These are phyloP conservation scores for Tetragnatha versicolor DNA, from an alignment of 1,140 invertebrate genomes.

Conservation along the genomic window DNA sequence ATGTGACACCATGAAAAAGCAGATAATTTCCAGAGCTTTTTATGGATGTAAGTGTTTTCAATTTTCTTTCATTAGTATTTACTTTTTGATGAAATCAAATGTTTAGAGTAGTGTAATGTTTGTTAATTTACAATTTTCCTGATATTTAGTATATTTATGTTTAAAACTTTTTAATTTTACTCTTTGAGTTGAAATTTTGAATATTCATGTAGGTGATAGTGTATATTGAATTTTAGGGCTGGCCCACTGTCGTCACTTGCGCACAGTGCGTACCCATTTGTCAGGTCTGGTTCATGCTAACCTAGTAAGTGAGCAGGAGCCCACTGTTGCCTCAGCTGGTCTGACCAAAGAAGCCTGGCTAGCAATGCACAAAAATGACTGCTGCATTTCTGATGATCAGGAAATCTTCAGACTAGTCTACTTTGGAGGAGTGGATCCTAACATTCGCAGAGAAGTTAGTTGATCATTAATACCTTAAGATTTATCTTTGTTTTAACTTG, in stretches of 20 bases:
- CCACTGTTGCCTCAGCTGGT: slow-evolving; percentile 66
- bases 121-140: not conserved
- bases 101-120: not conserved
- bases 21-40: slow-evolving; percentile 94
- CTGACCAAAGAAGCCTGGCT: slow-evolving; percentile 76
- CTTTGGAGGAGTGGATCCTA: slow-evolving; percentile 82
- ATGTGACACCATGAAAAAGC: slow-evolving; percentile 92
- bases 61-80: no score
- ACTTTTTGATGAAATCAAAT: not conserved
- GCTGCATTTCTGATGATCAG: slow-evolving; percentile 67
- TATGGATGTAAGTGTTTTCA: slow-evolving; percentile 85
- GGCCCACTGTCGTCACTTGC: slow-evolving; percentile 89
- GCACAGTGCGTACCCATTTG: slow-evolving; percentile 89
- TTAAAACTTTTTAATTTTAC: no score
- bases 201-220: no score
- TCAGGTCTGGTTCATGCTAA: slow-evolving; percentile 79
- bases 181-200: no score
- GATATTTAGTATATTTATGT: not conserved
- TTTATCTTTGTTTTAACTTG: not conserved
- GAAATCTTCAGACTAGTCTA: slow-evolving; percentile 86
- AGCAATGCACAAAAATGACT: slow-evolving; percentile 62
- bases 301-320: slow-evolving; percentile 60
- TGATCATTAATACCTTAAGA: not conserved
- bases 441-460: slow-evolving; percentile 75
- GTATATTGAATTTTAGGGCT: no score